Base-by-base conservation (phyloP, 2,888 invertebrate species). In the Trissoscelio sp. region DNA sequence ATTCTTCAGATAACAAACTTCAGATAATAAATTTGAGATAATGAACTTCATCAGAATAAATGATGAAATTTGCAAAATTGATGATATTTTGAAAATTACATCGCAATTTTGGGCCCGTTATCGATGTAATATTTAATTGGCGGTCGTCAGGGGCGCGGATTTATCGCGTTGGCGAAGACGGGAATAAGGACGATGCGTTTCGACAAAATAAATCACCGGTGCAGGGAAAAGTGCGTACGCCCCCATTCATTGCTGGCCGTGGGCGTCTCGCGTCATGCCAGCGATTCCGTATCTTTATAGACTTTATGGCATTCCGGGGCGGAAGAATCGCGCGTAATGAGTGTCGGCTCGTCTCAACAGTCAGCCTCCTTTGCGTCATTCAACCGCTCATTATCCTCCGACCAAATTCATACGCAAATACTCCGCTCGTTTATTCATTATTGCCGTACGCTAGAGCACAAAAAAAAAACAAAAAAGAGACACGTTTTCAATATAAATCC, bases 321-420 rank as follows among this genome's bases (percentile, higher is more conserved):
- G 77, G 67, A 78, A 78, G 69, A 78, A 70, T 69, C 53, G 60
- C 34, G 62, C 69, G 62, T 78, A 78, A 78, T 78, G 67, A 75
- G 53, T 53, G 77, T 53, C 66, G 67, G 75, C 66, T 37, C 44
- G 39, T 51, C 58, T 66, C 18, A 14, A 20, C 62, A 44, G 55
- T 69, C 55, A 58, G 62, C 37, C 72, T 51, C 42, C 48, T 73
- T 64, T 55, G 66, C 64, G 57, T 74, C 64, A 37, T 22, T 74
- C 74, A 64, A 57, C 73, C 55, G 73, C 44, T 64, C 64, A 74
- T 74, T 74, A 74, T 64, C 64, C 37, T 34, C 46, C 14, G 9
- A 53, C 24, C 4, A 73, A 73, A 64, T 73, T 73, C 73, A 64
- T 73, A 73, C 73, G 55, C 55, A 73, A 73, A 62, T 73, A 73